phyloP scores from a whole-genome alignment of 2,797 vertebrate species.

The Simalia tracyae region DNA sequence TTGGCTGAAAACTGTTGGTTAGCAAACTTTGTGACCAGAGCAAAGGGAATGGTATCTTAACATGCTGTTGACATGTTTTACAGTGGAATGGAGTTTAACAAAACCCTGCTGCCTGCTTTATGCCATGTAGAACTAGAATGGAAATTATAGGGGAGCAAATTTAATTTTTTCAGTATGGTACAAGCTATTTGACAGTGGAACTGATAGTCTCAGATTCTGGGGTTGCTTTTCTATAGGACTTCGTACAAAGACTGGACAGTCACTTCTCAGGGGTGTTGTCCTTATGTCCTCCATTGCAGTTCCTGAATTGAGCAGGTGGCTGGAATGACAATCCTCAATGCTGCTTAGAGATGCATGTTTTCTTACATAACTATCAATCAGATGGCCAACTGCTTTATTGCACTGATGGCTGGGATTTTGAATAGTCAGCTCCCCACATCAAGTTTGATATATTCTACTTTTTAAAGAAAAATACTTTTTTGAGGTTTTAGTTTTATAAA shows the following conservation, averaged over 20 bases:
- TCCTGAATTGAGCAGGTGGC: background rate
- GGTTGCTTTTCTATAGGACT: background rate
- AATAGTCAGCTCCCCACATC: background rate
- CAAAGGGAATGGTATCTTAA: background rate
- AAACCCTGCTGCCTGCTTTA: background rate
- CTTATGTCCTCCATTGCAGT: background rate
- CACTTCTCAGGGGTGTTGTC: background rate
- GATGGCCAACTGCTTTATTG: no score
- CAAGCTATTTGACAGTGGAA: background rate
- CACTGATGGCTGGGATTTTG: background rate
- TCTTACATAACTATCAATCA: background rate
- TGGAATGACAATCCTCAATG: background rate
- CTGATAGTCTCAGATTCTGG: no score
- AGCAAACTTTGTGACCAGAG: background rate
- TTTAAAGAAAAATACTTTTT: background rate
- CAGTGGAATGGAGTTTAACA: background rate
- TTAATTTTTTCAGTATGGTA: background rate
- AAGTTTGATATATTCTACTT: background rate
- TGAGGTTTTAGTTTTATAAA: background rate
- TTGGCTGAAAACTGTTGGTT: background rate
- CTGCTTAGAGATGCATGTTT: background rate
- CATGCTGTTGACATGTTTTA: background rate
- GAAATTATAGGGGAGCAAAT: background rate
- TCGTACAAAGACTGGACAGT: background rate
- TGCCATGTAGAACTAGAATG: background rate